Base-by-base conservation (phyloP, 2,888 invertebrate genomes). In the Pogonocherus hispidulus region DNA sequence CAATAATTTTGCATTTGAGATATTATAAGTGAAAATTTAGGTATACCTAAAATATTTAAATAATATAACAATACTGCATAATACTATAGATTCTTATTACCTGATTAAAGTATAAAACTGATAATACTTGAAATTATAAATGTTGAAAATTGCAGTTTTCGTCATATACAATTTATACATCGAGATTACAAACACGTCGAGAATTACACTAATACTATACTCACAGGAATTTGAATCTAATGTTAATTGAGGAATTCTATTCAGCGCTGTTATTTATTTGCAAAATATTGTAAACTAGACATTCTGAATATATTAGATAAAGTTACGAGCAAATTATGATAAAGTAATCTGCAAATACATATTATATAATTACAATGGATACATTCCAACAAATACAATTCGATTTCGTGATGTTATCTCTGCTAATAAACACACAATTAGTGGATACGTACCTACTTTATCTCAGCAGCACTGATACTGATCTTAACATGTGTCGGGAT, bases 401-500 rank as follows among this genome's bases (percentile, higher is more conserved):
- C n/a, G 51, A 55, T 55, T 37, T 37, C 11, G 11, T 18, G 9
- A 20, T 59, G 59, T 59, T 59, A 47, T 47, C 16, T 62, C 46
- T 46, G 14, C 19, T 51, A 37, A 62, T 62, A 60, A 35, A 62
- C 62, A 62, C 41, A 37, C 49, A 51, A 62, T 62, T 62, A 62
- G 62, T 49, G 51, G 59, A 62, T 47, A 51, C 11, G 14, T 19
- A 27, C 19, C 35, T 19, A 35, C 20, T 32, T 65, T 67, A 70
- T 65, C 70, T 66, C 60, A 23, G 55, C 56, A 65, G 41, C 51
- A 8, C 56, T 67, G 78, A 78, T 79, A 78, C 69, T 55, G 72
- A 79, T 79, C 79, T 72, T 63, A 71, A 79, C 79, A 78, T 69
- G 74, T 79, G 79, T 79, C 63, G 64, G 19, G 70, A 73, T 66